Base-by-base conservation (phyloP, 1,140 invertebrate species). In the Drosophila neocordata region DNA sequence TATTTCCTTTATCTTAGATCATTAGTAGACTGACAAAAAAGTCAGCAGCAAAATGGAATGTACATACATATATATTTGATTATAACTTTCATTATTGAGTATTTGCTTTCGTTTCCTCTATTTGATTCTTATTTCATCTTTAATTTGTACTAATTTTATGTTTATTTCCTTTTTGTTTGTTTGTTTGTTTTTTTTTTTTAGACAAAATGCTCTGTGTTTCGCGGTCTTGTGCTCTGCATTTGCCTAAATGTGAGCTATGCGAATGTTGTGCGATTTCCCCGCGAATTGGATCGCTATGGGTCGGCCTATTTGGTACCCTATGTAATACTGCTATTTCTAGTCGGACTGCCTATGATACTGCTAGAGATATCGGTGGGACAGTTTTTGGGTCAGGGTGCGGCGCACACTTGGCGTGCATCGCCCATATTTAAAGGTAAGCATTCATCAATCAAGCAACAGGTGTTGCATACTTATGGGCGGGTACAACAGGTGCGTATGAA, bases 141-240 rank as follows among this genome's bases (percentile, higher is more conserved):
- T n/a, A n/a, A n/a, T n/a, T n/a, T n/a, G n/a, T n/a, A n/a, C n/a
- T n/a, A n/a, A n/a, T n/a, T n/a, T n/a, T n/a, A n/a, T n/a, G n/a
- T n/a, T n/a, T n/a, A n/a, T n/a, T n/a, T n/a, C n/a, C n/a, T n/a
- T n/a, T n/a, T n/a, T n/a, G n/a, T n/a, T n/a, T n/a, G n/a, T n/a
- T n/a, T n/a, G n/a, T n/a, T n/a, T n/a, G n/a, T n/a, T n/a, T n/a
- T n/a, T n/a, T n/a, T n/a, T n/a, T n/a, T n/a, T n/a, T n/a, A 92
- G 91, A 91, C 91, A 65, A 91, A 91, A 90, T 92, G 90, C 69
- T 92, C 91, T 12, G 87, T 92, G 61, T 91, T 91, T 83, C 90
- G 91, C 57, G 91, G 90, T 48, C 79, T 91, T 57, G 82, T 92
- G 60, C 75, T 91, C 51, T 92, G 91, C 67, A 74, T 92, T 66